A percentile compares a stretch with the other conserved stretches of the same genome.
Conservation (phyloP, 2,888 invertebrate species). For the Microdon myrmicae region DNA sequence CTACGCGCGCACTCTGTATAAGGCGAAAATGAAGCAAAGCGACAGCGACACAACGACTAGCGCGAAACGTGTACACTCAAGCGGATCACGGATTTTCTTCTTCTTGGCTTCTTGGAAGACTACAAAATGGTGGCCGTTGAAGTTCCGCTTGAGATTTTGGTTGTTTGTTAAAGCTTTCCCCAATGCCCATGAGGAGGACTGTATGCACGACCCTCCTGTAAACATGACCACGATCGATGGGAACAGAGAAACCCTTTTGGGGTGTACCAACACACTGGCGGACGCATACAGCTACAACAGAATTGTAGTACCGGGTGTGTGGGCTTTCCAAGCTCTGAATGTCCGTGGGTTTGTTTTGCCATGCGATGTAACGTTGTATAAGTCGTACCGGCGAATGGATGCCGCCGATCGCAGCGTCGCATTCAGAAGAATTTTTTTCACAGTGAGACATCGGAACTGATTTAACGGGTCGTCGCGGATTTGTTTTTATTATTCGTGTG, state of each 20-base stretch:
- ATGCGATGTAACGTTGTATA: constrained; percentile 14
- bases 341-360: constrained; percentile 22
- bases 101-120: too few relatives aligned
- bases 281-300: too few relatives aligned
- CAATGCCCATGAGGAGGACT: too few relatives aligned
- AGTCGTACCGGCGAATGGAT: constrained; percentile 38
- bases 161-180: too few relatives aligned
- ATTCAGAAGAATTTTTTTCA: constrained; percentile 48
- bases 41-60: not conserved
- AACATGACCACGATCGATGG: too few relatives aligned
- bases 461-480: constrained; percentile 18
- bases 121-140: constrained; percentile 31
- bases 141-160: constrained; percentile 34
- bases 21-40: constrained; percentile 30
- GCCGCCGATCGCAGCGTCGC: constrained; percentile 34
- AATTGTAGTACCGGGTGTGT: too few relatives aligned
- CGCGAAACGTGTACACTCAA: constrained; percentile 6
- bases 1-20: constrained; percentile 26
- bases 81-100: constrained; percentile 16
- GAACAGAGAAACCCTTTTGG: too few relatives aligned
- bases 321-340: constrained; percentile 41
- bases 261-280: too few relatives aligned
- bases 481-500: not conserved
- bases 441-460: constrained; percentile 32
- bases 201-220: too few relatives aligned